These are phyloP conservation scores for Cecidostiba fungosa DNA, from an alignment of 2,888 invertebrate species.

Conservation along the genomic window DNA sequence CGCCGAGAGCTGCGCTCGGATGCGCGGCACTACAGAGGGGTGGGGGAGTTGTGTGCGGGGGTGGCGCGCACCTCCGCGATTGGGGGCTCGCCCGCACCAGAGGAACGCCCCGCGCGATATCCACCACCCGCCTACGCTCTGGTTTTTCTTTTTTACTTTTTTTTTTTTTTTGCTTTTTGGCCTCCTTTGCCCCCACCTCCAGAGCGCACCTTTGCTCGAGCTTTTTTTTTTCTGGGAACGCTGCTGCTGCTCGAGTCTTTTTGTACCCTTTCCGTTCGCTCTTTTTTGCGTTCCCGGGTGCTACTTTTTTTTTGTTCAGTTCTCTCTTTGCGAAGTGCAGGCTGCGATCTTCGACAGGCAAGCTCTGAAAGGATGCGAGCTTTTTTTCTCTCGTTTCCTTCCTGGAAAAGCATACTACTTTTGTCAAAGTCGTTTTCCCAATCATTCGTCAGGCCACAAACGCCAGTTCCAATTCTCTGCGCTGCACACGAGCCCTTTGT, in stretches of 20 bases:
- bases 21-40: not conserved
- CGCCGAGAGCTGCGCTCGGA: constrained; percentile 54
- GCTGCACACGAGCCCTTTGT: not conserved
- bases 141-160: constrained; percentile 48
- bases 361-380: not conserved
- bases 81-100: constrained; percentile 33
- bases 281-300: constrained; percentile 33
- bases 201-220: not conserved
- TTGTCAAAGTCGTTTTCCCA: not conserved
- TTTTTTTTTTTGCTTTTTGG: not conserved
- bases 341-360: constrained; percentile 8
- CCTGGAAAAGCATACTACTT: not conserved
- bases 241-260: constrained; percentile 21
- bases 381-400: constrained; percentile 3
- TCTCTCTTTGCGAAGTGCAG: constrained; percentile 15
- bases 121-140: constrained; percentile 38
- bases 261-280: constrained; percentile 21
- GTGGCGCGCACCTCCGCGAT: constrained; percentile 31
- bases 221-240: not conserved
- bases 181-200: not conserved
- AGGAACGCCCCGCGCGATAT: constrained; percentile 61
- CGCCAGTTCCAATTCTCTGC: not conserved
- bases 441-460: not conserved
- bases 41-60: constrained; percentile 26
- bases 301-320: not conserved